Evolutionary conservation across 2,113 vertebrate species (phyloP), one percentile per base, ranked within the genome.

Genomic region (Otus sunia): DNA sequence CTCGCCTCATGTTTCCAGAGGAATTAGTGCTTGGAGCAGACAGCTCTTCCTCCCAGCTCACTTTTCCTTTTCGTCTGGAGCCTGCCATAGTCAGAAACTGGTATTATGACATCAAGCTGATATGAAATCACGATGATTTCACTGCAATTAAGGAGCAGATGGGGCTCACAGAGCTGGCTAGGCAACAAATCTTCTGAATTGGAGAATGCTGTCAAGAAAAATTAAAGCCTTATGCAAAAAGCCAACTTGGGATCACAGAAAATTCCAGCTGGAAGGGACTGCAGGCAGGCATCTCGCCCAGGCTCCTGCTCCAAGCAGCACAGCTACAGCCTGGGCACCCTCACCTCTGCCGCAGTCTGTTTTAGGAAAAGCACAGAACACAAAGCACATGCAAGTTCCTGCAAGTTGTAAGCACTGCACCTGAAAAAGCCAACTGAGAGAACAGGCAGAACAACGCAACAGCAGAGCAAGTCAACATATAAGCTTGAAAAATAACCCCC

Each of bases 131-230:
- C 2, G 3, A 53, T 80, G 79, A 92, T 73, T 90, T 94, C 92
- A 91, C 86, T 15, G 45, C 49, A 13, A 97, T 96, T 96, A 95
- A 63, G 78, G 56, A 91, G 75, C 81, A 96, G 94, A 90, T 80
- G 69, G 74, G 62, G 75, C 62, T 71, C 78, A 64, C 1, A 2
- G 64, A 76, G 62, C 92, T 66, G 66, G 69, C 83, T 92, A 87
- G 94, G 79, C 92, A 94, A 93, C 86, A 92, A 77, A 90, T 93
- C 90, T 84, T 94, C 64, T 60, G 47, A 89, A 94, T 20, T 53
- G 34, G 64, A 89, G 73, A 87, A 88, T 1, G 41, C 82, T 78
- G 83, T 82, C 82, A 53, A 45, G 79, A 78, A 68, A 92, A 94
- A 93, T 95, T 77, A 92, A 90, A 91, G 72, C 68, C 67, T 86